A percentile compares a stretch with the other conserved stretches of the same genome.
phyloP scores from a whole-genome alignment of 2,797 vertebrate genomes.

The Eidolon dupreanum region DNA sequence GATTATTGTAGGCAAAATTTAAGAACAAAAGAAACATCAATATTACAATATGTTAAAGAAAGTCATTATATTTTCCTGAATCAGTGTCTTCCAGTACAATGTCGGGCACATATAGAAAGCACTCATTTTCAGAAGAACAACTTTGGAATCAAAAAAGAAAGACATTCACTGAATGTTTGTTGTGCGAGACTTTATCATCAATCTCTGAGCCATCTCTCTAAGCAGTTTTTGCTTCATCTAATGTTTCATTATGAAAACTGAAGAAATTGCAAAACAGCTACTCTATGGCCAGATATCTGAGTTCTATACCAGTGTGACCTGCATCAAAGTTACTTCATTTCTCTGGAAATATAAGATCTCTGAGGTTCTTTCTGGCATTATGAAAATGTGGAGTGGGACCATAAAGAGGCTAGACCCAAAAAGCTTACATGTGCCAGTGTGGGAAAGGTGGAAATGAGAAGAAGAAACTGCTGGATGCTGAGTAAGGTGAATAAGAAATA shows the following conservation, averaged over 20 bases:
- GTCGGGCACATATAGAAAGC: not conserved
- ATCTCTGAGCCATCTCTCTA: not conserved
- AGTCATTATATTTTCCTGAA: constrained; percentile 47
- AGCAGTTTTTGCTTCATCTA: not conserved
- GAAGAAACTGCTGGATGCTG: not conserved
- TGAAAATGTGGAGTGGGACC: not conserved
- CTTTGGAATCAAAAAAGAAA: not conserved
- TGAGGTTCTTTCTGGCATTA: not conserved
- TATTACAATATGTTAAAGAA: constrained; percentile 41
- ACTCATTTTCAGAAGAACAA: constrained; percentile 28
- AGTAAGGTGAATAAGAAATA: not conserved
- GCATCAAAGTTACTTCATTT: not conserved
- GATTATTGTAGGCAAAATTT: constrained; percentile 48
- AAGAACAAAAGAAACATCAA: constrained; percentile 45
- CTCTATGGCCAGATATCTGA: not conserved
- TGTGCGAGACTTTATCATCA: not conserved
- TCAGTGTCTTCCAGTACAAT: constrained; percentile 13
- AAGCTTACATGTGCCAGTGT: not conserved
- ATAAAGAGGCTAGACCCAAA: not conserved
- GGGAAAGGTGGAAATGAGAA: not conserved
- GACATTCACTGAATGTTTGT: not conserved
- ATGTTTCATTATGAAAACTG: constrained; percentile 37
- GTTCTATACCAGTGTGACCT: not conserved
- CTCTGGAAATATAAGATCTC: not conserved
- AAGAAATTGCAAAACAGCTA: constrained; percentile 7